Evolutionary conservation across 2,888 invertebrate species (phyloP).

Genomic region (Ectropis crepuscularia): DNA sequence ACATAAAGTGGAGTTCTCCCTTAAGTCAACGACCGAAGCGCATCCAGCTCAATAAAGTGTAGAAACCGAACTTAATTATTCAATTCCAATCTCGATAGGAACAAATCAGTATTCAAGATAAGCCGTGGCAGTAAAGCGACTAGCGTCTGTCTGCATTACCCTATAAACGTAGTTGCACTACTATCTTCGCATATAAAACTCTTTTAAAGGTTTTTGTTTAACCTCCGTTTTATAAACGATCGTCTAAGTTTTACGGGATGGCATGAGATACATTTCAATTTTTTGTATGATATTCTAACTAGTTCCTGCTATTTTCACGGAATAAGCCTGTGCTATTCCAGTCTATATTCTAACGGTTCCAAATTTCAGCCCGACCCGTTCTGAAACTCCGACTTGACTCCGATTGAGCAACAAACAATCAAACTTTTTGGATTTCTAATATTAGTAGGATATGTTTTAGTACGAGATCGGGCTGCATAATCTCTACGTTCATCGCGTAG

Average conservation of each 20-base stretch:
- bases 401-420: too few relatives aligned
- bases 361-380: too few relatives aligned
- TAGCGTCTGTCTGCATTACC: conserved; percentile 39
- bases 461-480: too few relatives aligned
- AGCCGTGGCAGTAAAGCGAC: conserved; percentile 36
- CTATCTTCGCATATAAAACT: conserved; percentile 36
- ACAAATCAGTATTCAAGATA: conserved; percentile 45
- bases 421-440: too few relatives aligned
- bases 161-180: conserved; percentile 35
- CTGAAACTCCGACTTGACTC: too few relatives aligned
- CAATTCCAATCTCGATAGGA: conserved; percentile 38
- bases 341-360: too few relatives aligned
- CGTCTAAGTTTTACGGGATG: conserved; percentile 14
- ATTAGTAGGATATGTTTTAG: too few relatives aligned
- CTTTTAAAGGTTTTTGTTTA: conserved; percentile 23
- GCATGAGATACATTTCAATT: background rate
- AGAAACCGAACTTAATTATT: conserved; percentile 41
- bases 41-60: conserved; percentile 34
- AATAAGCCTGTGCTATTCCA: too few relatives aligned
- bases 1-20: background rate
- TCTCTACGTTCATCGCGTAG: too few relatives aligned
- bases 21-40: conserved; percentile 34
- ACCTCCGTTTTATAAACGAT: conserved; percentile 26
- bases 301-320: too few relatives aligned
- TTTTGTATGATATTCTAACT: background rate